Evolutionary conservation across 1,140 invertebrate species (phyloP).

Genomic region (Campoletis sonorensis): DNA sequence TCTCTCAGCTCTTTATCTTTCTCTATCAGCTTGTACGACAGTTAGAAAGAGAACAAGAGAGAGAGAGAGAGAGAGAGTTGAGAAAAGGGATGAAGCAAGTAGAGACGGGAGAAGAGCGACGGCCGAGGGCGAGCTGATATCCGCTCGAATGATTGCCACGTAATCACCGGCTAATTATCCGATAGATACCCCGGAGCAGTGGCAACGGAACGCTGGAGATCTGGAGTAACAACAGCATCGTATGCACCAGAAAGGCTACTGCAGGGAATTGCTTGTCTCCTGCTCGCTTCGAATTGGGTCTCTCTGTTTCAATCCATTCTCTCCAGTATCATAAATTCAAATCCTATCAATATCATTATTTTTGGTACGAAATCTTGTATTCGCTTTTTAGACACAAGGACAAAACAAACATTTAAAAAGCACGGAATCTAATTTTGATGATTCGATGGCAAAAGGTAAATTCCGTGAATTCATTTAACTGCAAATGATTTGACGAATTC

Average conservation of each 20-base stretch:
- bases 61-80: constrained; percentile 45
- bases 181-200: constrained; percentile 71
- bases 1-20: not conserved
- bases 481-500: no score
- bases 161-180: constrained; percentile 77
- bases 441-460: no score
- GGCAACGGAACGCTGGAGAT: constrained; percentile 47
- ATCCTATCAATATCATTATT: not conserved
- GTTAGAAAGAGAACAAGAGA: not conserved
- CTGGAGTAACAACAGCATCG: constrained; percentile 8
- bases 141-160: constrained; percentile 72
- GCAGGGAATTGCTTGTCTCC: constrained; percentile 8
- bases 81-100: constrained; percentile 56
- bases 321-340: not conserved
- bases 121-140: constrained; percentile 69
- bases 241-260: constrained; percentile 1
- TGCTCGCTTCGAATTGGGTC: constrained; percentile 12
- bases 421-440: no score
- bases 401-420: no score
- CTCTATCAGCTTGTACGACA: not conserved
- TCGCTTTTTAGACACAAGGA: no score
- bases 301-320: not conserved
- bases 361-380: no score
- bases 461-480: no score
- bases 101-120: constrained; percentile 46